Percentiles rank a stretch among this genome's conserved stretches.
Evolutionary conservation across 1,140 invertebrate species (phyloP).

Genomic region (Nixonia krombeini): DNA sequence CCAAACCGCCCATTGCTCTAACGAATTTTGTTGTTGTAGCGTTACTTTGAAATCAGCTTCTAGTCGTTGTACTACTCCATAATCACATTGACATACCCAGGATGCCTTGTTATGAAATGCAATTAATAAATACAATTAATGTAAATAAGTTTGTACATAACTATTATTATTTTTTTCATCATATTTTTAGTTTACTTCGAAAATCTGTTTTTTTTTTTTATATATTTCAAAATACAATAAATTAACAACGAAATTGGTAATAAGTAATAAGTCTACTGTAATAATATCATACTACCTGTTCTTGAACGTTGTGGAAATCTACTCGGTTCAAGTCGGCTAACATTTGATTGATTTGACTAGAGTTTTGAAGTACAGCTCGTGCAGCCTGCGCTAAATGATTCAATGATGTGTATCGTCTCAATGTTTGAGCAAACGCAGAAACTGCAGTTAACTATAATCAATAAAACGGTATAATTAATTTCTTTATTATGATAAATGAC

Average conservation of each 20-base stretch:
- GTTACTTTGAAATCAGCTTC: conserved; percentile 96
- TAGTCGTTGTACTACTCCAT: conserved; percentile 86
- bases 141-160: no score
- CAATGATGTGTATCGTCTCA: conserved; percentile 96
- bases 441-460: conserved; percentile 78
- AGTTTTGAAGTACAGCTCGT: conserved; percentile 95
- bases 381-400: conserved; percentile 98
- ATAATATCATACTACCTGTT: no score
- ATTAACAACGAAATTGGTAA: no score
- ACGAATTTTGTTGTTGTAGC: conserved; percentile 90
- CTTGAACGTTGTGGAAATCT: conserved; percentile 97
- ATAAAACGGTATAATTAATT: conserved; percentile 7
- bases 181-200: no score
- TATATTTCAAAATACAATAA: no score
- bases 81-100: conserved; percentile 97
- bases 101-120: no score
- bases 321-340: conserved; percentile 96
- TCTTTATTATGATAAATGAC: no score
- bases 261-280: no score
- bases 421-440: conserved; percentile 93
- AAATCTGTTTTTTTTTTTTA: no score
- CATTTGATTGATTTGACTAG: conserved; percentile 97
- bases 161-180: no score
- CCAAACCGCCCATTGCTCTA: conserved; percentile 98
- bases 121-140: no score